These are phyloP conservation scores for Drosophila crucigera DNA, from an alignment of 2,888 invertebrate genomes.

Conservation along the genomic window DNA sequence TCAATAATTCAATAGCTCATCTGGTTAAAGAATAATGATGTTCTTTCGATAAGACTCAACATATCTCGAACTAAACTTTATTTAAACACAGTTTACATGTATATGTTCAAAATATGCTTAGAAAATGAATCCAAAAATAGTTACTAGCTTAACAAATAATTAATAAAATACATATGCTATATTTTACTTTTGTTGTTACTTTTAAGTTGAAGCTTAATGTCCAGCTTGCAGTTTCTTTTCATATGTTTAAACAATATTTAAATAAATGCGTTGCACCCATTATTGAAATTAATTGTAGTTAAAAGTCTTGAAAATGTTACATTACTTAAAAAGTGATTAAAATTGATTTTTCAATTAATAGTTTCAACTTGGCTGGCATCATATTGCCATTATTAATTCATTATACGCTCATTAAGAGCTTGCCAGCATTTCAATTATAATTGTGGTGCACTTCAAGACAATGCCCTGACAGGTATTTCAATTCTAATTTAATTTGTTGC, in stretches of 20 bases:
- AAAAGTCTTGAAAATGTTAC: neutral
- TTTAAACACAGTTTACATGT: constrained; percentile 19
- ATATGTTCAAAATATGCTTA: constrained; percentile 50
- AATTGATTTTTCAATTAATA: constrained; percentile 12
- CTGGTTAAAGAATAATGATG: neutral
- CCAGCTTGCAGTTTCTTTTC: constrained; percentile 28
- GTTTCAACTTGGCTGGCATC: constrained; percentile 11
- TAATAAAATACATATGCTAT: constrained; percentile 7
- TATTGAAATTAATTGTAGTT: constrained; percentile 12
- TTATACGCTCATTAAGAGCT: constrained; percentile 40
- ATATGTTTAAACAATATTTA: constrained; percentile 23
- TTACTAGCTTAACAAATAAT: constrained; percentile 22
- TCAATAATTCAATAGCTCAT: constrained; percentile 34
- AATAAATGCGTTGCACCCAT: constrained; percentile 66
- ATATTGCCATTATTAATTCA: neutral
- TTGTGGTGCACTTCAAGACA: constrained; percentile 16
- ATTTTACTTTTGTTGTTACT: constrained; percentile 32
- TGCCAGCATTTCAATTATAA: constrained; percentile 34
- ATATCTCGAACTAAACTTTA: constrained; percentile 54
- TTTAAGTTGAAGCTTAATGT: constrained; percentile 9
- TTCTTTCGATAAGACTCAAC: constrained; percentile 9
- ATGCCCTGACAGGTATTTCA: constrained; percentile 32
- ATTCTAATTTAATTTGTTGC: constrained; percentile 40
- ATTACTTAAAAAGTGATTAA: constrained; percentile 1
- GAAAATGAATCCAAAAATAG: constrained; percentile 70